A percentile compares a stretch with the other conserved stretches of the same genome.
Evolutionary conservation across 2,888 invertebrate genomes (phyloP).

Genomic region (Brassicogethes aeneus): DNA sequence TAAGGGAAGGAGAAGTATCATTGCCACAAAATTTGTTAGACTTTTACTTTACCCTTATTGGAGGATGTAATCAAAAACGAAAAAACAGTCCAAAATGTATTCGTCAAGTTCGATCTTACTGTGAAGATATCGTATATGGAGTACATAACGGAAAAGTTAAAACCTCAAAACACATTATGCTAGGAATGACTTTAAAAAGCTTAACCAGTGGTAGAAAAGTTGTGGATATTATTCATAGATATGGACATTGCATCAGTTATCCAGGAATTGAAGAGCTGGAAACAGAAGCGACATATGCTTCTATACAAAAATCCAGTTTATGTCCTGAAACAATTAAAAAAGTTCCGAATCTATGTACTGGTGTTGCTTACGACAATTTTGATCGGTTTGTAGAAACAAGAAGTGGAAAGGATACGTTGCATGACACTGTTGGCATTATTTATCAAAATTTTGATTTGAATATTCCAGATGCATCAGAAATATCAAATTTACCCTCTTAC

Average conservation of each 20-base stretch:
- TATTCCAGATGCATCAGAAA: constrained; percentile 14
- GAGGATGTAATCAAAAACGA: constrained; percentile 5
- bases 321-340: constrained; percentile 11
- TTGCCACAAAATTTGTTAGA: constrained; percentile 12
- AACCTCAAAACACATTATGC: constrained; percentile 11
- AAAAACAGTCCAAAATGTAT: constrained; percentile 3
- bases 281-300: constrained; percentile 13
- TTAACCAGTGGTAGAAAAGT: constrained; percentile 14
- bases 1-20: constrained; percentile 11
- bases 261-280: constrained; percentile 12
- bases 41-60: constrained; percentile 13
- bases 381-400: constrained; percentile 15
- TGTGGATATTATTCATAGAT: constrained; percentile 12
- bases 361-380: constrained; percentile 17
- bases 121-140: constrained; percentile 8
- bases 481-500: constrained; percentile 11
- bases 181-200: constrained; percentile 12
- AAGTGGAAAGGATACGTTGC: constrained; percentile 13
- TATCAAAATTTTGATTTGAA: constrained; percentile 5
- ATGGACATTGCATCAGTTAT: constrained; percentile 14
- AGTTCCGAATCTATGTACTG: constrained; percentile 5
- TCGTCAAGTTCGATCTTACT: constrained; percentile 8
- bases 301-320: constrained; percentile 6
- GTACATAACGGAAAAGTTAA: constrained; percentile 9
- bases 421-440: constrained; percentile 10